Percentiles rank a stretch among this genome's conserved stretches.
These are phyloP conservation scores for Drosophila rellima DNA, from an alignment of 2,888 invertebrate species.

Conservation along the genomic window DNA sequence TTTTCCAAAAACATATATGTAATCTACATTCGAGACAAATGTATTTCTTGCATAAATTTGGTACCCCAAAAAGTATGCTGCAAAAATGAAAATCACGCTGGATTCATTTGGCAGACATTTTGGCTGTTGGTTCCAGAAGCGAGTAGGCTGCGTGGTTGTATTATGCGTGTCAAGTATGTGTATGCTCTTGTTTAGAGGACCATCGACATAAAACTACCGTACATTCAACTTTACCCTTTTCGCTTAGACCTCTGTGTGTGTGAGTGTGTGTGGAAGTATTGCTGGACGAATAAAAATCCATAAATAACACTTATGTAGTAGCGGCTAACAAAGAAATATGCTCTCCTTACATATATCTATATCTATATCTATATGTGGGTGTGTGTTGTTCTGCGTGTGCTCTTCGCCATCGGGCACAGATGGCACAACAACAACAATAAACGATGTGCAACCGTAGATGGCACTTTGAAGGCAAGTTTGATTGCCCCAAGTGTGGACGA, in stretches of 20 bases:
- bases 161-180: conserved; percentile 46
- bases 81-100: conserved; percentile 26
- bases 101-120: conserved; percentile 19
- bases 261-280: conserved; percentile 17
- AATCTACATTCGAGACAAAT: background rate
- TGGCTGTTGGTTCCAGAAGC: background rate
- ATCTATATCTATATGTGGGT: background rate
- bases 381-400: background rate
- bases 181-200: conserved; percentile 55
- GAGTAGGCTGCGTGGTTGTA: conserved; percentile 2
- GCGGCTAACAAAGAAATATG: conserved; percentile 63
- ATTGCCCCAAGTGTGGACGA: conserved; percentile 44
- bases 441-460: conserved; percentile 8
- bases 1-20: conserved; percentile 5
- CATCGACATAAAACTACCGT: conserved; percentile 48
- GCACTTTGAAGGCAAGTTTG: conserved; percentile 41
- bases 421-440: conserved; percentile 7
- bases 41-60: conserved; percentile 9
- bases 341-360: conserved; percentile 4
- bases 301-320: conserved; percentile 64
- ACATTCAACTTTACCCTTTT: conserved; percentile 64
- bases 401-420: background rate
- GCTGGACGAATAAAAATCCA: conserved; percentile 52
- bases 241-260: conserved; percentile 9
- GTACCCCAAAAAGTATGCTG: conserved; percentile 35